Evolutionary conservation across 2,888 invertebrate genomes (phyloP).

Genomic region (Oeneis ivallda): DNA sequence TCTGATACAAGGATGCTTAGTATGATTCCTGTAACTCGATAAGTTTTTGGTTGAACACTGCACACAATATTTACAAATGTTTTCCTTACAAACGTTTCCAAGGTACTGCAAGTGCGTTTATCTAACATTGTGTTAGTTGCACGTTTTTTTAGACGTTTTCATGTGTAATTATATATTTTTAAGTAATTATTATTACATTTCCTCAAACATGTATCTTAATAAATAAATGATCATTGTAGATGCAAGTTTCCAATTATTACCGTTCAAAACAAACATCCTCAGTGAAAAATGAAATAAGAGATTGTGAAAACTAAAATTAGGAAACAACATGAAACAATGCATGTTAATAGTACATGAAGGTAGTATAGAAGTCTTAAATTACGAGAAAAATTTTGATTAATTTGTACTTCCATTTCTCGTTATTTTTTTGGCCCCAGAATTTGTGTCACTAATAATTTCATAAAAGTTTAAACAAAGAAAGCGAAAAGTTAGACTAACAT

Average conservation of each 20-base stretch:
- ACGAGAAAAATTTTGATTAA: constrained; percentile 65
- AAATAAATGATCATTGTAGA: constrained; percentile 9
- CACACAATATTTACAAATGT: background rate
- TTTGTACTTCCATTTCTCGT: constrained; percentile 76
- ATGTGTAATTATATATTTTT: background rate
- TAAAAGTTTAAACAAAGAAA: constrained; percentile 33
- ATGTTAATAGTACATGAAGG: constrained; percentile 27
- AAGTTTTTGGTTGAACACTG: background rate
- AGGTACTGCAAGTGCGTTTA: constrained; percentile 3
- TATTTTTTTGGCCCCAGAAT: constrained; percentile 70
- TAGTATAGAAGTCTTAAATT: constrained; percentile 54
- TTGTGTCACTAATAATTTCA: constrained; percentile 58
- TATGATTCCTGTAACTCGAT: background rate
- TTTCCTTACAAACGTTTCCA: background rate
- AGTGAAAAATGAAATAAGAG: constrained; percentile 9
- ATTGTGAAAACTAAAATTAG: constrained; percentile 14
- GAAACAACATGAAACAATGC: constrained; percentile 18
- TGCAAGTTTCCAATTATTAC: constrained; percentile 5
- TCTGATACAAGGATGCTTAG: background rate
- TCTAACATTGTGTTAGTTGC: background rate
- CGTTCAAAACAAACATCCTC: constrained; percentile 4
- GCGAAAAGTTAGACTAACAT: background rate
- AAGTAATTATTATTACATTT: constrained; percentile 3
- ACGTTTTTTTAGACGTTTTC: background rate
- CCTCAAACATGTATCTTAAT: constrained; percentile 6